Conservation (phyloP, 2,888 invertebrate species). For the Helicoverpa assulta region DNA sequence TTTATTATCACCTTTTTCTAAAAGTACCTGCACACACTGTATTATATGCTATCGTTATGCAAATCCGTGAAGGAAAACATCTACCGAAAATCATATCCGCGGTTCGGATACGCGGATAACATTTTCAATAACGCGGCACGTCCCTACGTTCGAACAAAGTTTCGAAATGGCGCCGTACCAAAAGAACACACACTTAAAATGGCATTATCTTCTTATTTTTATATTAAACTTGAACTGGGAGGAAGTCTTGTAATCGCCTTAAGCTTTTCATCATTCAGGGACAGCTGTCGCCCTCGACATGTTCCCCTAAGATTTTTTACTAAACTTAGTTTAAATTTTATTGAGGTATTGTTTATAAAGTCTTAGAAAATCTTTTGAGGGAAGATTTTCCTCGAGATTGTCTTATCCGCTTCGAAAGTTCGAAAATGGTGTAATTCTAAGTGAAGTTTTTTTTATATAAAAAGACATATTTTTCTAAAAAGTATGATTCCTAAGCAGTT, state of each 20-base stretch:
- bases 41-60: background rate
- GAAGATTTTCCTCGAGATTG: background rate
- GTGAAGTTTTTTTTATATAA: background rate
- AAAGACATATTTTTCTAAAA: too few relatives aligned
- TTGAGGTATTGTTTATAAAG: constrained; percentile 62
- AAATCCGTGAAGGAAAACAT: background rate
- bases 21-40: constrained; percentile 12
- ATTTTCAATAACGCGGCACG: constrained; percentile 50
- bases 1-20: background rate
- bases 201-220: constrained; percentile 86
- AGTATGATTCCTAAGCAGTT: too few relatives aligned
- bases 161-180: constrained; percentile 68
- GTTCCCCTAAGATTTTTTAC: constrained; percentile 51
- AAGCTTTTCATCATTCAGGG: constrained; percentile 85
- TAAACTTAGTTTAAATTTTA: constrained; percentile 65
- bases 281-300: constrained; percentile 81
- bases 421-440: background rate
- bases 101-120: constrained; percentile 25
- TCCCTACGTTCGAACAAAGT: constrained; percentile 67
- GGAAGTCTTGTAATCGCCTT: constrained; percentile 85
- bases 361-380: constrained; percentile 31
- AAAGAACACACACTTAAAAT: constrained; percentile 82
- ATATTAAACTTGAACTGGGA: constrained; percentile 83
- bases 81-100: constrained; percentile 17
- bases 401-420: background rate